These are phyloP conservation scores for Fissipunctia ypsillon DNA, from an alignment of 2,888 invertebrate species.

Conservation along the genomic window DNA sequence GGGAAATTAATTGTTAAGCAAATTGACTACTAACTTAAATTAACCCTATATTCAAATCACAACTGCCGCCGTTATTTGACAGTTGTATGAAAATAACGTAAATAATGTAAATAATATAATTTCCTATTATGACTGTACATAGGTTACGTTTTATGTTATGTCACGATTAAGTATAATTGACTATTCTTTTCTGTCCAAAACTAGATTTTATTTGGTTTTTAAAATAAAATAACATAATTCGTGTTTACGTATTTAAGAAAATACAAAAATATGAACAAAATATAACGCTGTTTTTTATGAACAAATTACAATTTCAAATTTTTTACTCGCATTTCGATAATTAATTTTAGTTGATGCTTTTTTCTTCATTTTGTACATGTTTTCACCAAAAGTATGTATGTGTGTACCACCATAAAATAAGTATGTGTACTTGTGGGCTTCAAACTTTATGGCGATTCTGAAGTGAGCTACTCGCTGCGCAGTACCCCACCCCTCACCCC, in stretches of 20 bases:
- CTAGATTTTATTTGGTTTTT: not conserved
- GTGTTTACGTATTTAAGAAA: not conserved
- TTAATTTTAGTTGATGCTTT: not conserved
- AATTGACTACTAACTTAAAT: not conserved
- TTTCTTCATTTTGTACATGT: not conserved
- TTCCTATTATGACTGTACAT: not conserved
- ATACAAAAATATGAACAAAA: not conserved
- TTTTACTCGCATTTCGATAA: not conserved
- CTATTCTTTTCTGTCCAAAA: not conserved
- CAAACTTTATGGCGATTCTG: not conserved
- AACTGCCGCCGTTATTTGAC: no score
- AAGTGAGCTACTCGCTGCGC: not conserved
- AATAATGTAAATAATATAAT: no score
- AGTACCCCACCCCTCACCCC: not conserved
- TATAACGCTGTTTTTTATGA: not conserved
- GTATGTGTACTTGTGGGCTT: not conserved
- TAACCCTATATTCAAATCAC: no score
- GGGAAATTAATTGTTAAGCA: no score
- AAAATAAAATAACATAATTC: not conserved
- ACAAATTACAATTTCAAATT: not conserved
- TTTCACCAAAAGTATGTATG: not conserved
- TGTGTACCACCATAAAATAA: not conserved
- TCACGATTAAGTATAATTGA: not conserved
- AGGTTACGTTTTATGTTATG: not conserved
- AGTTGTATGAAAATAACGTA: no score